Percentiles rank a stretch among this genome's conserved stretches.
Evolutionary conservation across 1,140 invertebrate genomes (phyloP).

Genomic region (Bombus superbus): DNA sequence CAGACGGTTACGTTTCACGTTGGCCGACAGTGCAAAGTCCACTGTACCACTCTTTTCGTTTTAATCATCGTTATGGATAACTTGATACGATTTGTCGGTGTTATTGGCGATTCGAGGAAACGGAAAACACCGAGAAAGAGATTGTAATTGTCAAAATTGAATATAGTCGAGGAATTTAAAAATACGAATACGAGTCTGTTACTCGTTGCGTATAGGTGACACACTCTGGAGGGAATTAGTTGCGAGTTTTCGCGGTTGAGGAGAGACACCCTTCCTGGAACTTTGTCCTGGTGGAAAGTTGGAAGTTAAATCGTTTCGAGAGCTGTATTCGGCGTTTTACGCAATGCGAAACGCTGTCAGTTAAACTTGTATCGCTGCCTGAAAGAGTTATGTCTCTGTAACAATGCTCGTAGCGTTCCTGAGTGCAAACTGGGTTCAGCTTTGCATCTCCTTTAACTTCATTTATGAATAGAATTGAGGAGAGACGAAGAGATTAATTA

Average conservation of each 20-base stretch:
- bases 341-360: not conserved
- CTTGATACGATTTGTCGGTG: not conserved
- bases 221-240: not conserved
- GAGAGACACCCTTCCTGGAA: not conserved
- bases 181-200: not conserved
- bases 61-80: too few relatives aligned
- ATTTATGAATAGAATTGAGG: not conserved
- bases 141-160: not conserved
- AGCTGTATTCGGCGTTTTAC: not conserved
- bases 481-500: not conserved
- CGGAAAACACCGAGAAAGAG: not conserved
- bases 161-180: not conserved
- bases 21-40: not conserved
- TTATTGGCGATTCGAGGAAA: not conserved
- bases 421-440: not conserved
- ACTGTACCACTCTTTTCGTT: not conserved
- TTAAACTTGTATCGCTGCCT: too few relatives aligned
- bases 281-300: not conserved
- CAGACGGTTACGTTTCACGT: conserved; percentile 56
- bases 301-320: not conserved
- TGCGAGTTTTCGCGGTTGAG: conserved; percentile 1
- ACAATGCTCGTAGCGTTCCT: not conserved
- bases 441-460: not conserved
- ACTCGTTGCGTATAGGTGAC: not conserved
- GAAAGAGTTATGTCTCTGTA: not conserved